phyloP scores from a whole-genome alignment of 2,888 invertebrate species.

The Ashinkailepas kermadecensis region DNA sequence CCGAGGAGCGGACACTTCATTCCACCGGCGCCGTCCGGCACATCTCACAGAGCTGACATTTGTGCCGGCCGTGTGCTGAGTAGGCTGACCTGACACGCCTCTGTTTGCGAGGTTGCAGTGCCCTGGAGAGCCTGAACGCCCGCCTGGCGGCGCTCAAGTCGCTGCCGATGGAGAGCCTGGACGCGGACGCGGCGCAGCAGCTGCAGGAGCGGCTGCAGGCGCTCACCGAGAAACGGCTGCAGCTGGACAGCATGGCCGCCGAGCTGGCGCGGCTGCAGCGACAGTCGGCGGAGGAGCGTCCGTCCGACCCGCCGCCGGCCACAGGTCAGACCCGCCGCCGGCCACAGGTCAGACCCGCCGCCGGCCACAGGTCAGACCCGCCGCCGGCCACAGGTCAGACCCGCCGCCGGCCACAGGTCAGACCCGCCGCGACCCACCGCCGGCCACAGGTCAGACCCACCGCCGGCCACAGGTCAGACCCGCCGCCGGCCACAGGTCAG shows the following conservation, averaged over 20 bases:
- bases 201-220: not conserved
- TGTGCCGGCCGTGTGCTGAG: too few species aligned
- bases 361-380: not conserved
- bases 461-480: too few species aligned
- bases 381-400: not conserved
- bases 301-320: not conserved
- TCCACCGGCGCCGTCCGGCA: too few species aligned
- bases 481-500: too few species aligned
- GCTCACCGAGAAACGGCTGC: not conserved
- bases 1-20: too few species aligned
- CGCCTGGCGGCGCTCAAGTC: conserved; percentile 1
- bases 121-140: conserved; percentile 2
- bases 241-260: conserved; percentile 4
- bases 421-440: too few species aligned
- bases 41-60: too few species aligned
- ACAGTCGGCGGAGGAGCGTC: not conserved
- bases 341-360: too few species aligned
- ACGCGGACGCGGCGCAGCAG: not conserved
- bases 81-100: not conserved
- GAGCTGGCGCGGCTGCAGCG: not conserved
- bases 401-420: too few species aligned
- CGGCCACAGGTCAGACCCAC: not conserved
- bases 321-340: not conserved
- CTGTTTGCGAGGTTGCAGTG: conserved; percentile 17
- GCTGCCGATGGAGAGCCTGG: conserved; percentile 8